phyloP scores from a whole-genome alignment of 2,888 invertebrate genomes.

The Altica lythri region DNA sequence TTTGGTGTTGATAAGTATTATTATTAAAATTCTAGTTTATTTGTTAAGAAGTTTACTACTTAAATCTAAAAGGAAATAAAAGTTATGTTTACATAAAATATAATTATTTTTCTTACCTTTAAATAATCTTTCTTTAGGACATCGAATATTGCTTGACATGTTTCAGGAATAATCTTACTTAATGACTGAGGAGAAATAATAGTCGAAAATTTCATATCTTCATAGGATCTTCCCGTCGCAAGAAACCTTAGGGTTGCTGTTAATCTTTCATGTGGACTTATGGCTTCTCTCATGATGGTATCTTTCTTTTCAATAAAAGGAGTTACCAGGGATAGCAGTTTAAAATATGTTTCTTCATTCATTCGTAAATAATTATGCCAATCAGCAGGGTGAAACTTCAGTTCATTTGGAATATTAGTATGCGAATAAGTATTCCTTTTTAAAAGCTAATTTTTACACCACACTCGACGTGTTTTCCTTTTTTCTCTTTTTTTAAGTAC shows the following conservation, averaged over 20 bases:
- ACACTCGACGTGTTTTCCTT: not conserved
- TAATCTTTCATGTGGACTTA: slow-evolving; percentile 35
- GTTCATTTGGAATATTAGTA: slow-evolving; percentile 26
- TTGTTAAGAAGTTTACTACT: too few species aligned
- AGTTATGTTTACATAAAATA: too few species aligned
- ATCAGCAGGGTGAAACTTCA: slow-evolving; percentile 33
- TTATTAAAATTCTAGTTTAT: too few species aligned
- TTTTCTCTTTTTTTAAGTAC: not conserved
- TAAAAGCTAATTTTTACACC: slow-evolving; percentile 23
- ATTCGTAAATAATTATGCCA: slow-evolving; percentile 40
- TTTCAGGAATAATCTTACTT: slow-evolving; percentile 36
- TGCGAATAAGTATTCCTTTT: slow-evolving; percentile 23
- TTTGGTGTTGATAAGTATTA: too few species aligned
- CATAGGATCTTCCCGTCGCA: slow-evolving; percentile 34
- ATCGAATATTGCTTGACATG: slow-evolving; percentile 35
- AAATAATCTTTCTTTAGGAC: too few species aligned
- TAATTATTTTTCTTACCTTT: too few species aligned
- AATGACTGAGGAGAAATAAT: slow-evolving; percentile 36
- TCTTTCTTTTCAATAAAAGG: slow-evolving; percentile 36
- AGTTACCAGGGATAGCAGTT: slow-evolving; percentile 35
- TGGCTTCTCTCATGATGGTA: slow-evolving; percentile 35
- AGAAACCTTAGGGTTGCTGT: slow-evolving; percentile 29
- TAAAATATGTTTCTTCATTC: slow-evolving; percentile 35
- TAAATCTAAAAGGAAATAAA: too few species aligned
- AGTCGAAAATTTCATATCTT: slow-evolving; percentile 26